phyloP scores from a whole-genome alignment of 2,113 vertebrate genomes.

The Sorex araneus region DNA sequence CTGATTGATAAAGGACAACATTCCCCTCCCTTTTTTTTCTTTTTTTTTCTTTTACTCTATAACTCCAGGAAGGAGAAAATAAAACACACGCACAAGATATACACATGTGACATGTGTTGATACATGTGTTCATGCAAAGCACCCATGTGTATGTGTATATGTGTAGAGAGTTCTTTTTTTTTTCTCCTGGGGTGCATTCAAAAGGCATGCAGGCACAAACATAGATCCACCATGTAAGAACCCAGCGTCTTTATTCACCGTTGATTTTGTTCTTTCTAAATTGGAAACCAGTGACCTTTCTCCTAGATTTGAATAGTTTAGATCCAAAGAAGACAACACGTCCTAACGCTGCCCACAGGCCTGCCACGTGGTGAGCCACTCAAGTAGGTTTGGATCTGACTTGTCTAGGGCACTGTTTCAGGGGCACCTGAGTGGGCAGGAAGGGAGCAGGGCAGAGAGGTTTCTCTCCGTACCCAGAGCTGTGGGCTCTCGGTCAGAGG shows the following conservation, averaged over 20 bases:
- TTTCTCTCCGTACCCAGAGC: neutral
- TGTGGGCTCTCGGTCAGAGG: neutral
- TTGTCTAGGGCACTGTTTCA: neutral
- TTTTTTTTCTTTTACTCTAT: conserved; percentile 73
- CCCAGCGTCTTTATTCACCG: conserved; percentile 63
- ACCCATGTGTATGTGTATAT: neutral
- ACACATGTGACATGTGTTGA: no score
- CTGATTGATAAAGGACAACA: conserved; percentile 87
- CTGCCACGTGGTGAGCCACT: neutral
- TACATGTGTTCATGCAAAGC: neutral
- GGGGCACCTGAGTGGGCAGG: neutral
- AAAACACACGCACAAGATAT: neutral
- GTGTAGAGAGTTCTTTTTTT: neutral
- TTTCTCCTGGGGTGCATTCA: neutral
- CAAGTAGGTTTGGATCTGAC: neutral
- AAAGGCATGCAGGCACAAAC: neutral
- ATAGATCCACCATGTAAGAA: conserved; percentile 70
- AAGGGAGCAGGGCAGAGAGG: neutral
- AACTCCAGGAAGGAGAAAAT: conserved; percentile 68
- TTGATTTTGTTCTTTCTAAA: conserved; percentile 62
- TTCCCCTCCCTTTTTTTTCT: conserved; percentile 57
- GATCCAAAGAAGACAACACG: neutral
- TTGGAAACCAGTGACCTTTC: neutral
- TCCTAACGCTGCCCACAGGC: neutral
- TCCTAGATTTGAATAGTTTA: conserved; percentile 30